These are phyloP conservation scores for Hirtodrosophila confusa DNA, from an alignment of 2,888 invertebrate species.

Conservation along the genomic window DNA sequence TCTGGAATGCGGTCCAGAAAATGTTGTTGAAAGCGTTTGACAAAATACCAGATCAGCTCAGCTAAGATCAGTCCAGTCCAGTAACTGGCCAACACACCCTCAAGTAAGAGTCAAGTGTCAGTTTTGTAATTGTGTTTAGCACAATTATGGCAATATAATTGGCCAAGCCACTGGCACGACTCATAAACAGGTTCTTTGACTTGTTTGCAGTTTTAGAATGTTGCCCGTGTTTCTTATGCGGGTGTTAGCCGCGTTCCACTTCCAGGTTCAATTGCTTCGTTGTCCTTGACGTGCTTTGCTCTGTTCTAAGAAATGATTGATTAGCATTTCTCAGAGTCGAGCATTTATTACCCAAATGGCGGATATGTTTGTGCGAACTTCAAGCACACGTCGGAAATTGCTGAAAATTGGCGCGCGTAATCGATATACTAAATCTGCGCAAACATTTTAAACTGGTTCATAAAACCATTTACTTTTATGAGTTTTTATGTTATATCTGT, in stretches of 20 bases:
- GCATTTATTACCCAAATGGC: slow-evolving; percentile 39
- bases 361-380: slow-evolving; percentile 53
- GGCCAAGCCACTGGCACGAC: slow-evolving; percentile 46
- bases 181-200: slow-evolving; percentile 61
- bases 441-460: slow-evolving; percentile 38
- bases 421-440: no score
- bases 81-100: slow-evolving; percentile 50
- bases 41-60: slow-evolving; percentile 34
- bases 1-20: slow-evolving; percentile 50
- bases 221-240: slow-evolving; percentile 47
- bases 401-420: slow-evolving; percentile 3
- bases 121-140: slow-evolving; percentile 43
- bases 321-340: slow-evolving; percentile 29
- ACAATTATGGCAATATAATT: slow-evolving; percentile 64
- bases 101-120: slow-evolving; percentile 45
- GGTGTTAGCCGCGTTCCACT: slow-evolving; percentile 44
- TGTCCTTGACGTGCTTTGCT: slow-evolving; percentile 34
- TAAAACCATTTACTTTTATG: slow-evolving; percentile 18
- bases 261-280: slow-evolving; percentile 36
- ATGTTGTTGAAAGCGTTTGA: slow-evolving; percentile 45
- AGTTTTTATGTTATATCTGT: slow-evolving; percentile 1
- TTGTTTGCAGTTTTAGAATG: slow-evolving; percentile 59
- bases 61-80: background rate
- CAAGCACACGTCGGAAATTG: slow-evolving; percentile 27
- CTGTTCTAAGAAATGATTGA: slow-evolving; percentile 44